Evolutionary conservation across 2,888 invertebrate genomes (phyloP), one percentile per base, ranked within the genome.

Genomic region (Sialis lutaria): DNA sequence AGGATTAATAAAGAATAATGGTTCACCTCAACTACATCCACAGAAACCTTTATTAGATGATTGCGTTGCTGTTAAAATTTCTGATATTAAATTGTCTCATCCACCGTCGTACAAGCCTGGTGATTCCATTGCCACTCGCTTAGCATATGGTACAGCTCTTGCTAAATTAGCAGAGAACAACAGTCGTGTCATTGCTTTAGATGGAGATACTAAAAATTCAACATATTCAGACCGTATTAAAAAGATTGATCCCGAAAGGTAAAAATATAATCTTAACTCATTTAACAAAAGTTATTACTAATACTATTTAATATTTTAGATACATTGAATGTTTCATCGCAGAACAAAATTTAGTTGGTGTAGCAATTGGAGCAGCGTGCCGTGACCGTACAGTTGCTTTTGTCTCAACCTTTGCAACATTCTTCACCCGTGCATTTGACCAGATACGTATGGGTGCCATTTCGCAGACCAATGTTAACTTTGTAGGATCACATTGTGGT

Each of bases 401-500:
- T 68, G 88, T 81, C 2, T 95, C 93, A 49, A 96, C 98, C 7
- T 99, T 99, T 69, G 97, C 97, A 35, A 89, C 92, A 3, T 99
- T 99, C 78, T 87, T 97, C 65, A 86, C 90, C 2, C 76, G 98
- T 56, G 92, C 95, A 44, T 95, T 86, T 64, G 97, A 98, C 71
- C 97, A 98, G 81, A 89, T 98, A 62, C 85, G 98, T 52, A 98
- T 99, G 97, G 98, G 92, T 13, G 98, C 97, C 44, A 95, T 99
- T 63, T 96, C 96, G 35, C 95, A 95, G 72, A 87, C 91, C 30
- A 96, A 98, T 67, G 85, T 91, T 13, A 98, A 97, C 69, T 89
- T 95, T 64, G 90, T 74, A 50, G 96, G 96, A 1, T 97, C 97
- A 0, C 98, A 98, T 69, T 93, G 91, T 65, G 98, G 98, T 40